Conservation (phyloP, 2,888 invertebrate species). For the Nephrotoma flavescens region DNA sequence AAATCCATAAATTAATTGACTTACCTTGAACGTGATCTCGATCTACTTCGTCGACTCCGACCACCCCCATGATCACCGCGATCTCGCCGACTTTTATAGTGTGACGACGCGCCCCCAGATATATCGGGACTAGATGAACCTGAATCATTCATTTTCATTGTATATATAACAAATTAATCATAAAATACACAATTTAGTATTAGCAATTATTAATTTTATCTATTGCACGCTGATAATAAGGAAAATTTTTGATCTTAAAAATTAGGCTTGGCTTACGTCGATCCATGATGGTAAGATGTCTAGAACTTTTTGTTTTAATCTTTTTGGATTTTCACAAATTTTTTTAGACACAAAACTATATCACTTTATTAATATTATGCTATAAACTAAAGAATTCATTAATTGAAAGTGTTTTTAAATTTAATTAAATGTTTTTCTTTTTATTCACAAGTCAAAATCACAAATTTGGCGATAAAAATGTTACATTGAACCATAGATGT, state of each 20-base stretch:
- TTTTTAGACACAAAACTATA: background rate
- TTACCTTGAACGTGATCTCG: conserved; percentile 27
- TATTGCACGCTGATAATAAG: background rate
- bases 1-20: background rate
- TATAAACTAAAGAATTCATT: background rate
- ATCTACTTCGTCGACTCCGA: conserved; percentile 21
- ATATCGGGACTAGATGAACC: conserved; percentile 1
- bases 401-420: background rate
- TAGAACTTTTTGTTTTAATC: background rate
- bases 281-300: conserved; percentile 7
- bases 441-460: background rate
- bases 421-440: background rate
- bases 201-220: background rate
- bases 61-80: conserved; percentile 23
- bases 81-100: background rate
- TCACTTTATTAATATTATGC: background rate
- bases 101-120: background rate
- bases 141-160: background rate
- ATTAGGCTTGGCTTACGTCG: conserved; percentile 7
- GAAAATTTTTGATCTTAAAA: background rate
- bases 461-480: background rate
- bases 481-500: background rate
- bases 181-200: background rate
- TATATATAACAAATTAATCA: background rate
- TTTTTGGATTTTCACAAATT: background rate